phyloP scores from a whole-genome alignment of 2,797 vertebrate species.

The Rhodeus uyekii region DNA sequence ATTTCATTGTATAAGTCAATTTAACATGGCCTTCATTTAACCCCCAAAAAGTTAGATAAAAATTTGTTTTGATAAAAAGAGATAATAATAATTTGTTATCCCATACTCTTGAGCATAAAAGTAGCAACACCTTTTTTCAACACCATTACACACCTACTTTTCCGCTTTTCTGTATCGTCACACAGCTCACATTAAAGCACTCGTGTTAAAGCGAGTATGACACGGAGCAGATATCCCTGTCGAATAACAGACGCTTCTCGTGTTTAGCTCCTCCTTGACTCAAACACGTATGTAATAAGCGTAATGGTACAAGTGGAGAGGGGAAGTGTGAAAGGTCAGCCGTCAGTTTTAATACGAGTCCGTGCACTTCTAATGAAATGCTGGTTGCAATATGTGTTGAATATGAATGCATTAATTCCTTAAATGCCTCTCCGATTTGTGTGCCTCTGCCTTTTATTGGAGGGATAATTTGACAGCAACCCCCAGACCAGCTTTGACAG shows the following conservation, averaged over 20 bases:
- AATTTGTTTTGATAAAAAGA: too few relatives aligned
- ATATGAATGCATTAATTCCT: conserved; percentile 87
- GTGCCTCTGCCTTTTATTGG: conserved; percentile 78
- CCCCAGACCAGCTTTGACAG: conserved; percentile 83
- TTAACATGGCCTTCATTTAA: too few relatives aligned
- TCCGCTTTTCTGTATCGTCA: neutral
- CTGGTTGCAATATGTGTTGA: conserved; percentile 83
- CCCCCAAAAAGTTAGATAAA: too few relatives aligned
- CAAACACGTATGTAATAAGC: conserved; percentile 80
- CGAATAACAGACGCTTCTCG: conserved; percentile 83
- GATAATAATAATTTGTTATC: neutral
- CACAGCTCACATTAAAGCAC: neutral
- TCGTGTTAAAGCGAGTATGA: conserved; percentile 58
- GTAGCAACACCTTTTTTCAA: neutral
- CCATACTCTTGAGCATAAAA: neutral
- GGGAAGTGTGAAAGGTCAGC: conserved; percentile 83
- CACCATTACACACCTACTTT: neutral
- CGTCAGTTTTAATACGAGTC: conserved; percentile 85
- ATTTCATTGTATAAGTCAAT: too few relatives aligned
- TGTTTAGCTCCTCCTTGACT: conserved; percentile 84
- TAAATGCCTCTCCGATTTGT: conserved; percentile 83
- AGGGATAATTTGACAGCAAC: conserved; percentile 89
- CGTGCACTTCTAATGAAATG: conserved; percentile 80
- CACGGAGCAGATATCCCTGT: conserved; percentile 56
- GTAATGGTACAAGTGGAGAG: conserved; percentile 68